Percentiles rank a stretch among this genome's conserved stretches.
Evolutionary conservation across 2,888 invertebrate species (phyloP).

Genomic region (Parascotia fuliginaria): DNA sequence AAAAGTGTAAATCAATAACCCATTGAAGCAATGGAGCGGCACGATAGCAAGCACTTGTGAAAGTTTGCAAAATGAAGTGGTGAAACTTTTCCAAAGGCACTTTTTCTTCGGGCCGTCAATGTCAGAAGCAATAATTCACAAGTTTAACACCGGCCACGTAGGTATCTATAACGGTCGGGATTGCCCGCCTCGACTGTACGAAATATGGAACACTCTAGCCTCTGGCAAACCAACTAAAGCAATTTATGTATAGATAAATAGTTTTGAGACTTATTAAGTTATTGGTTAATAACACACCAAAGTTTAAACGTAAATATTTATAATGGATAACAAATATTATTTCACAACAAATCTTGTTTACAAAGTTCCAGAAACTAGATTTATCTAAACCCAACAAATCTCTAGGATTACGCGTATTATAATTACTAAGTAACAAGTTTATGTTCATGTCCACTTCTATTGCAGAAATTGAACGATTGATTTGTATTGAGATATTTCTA

Average conservation of each 20-base stretch:
- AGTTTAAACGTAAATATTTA: background rate
- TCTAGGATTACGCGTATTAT: background rate
- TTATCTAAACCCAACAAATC: background rate
- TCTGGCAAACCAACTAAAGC: slow-evolving; percentile 16
- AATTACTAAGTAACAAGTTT: background rate
- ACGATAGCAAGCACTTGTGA: slow-evolving; percentile 45
- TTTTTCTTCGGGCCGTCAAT: slow-evolving; percentile 73
- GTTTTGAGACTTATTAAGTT: slow-evolving; percentile 14
- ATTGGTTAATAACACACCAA: slow-evolving; percentile 1
- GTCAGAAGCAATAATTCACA: slow-evolving; percentile 73
- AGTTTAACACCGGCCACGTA: slow-evolving; percentile 47
- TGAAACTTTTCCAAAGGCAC: slow-evolving; percentile 61
- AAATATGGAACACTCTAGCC: slow-evolving; percentile 2
- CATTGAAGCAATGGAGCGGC: slow-evolving; percentile 15
- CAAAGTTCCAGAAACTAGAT: slow-evolving; percentile 9
- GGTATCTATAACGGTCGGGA: slow-evolving; percentile 38
- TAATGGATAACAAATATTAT: background rate
- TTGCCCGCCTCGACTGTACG: slow-evolving; percentile 17
- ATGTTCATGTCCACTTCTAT: slow-evolving; percentile 22
- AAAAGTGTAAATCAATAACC: slow-evolving; percentile 42
- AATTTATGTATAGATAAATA: slow-evolving; percentile 28
- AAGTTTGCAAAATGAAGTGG: slow-evolving; percentile 54
- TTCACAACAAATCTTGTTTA: slow-evolving; percentile 1
- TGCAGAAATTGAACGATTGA: slow-evolving; percentile 56
- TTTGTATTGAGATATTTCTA: slow-evolving; percentile 75